phyloP scores from a whole-genome alignment of 2,797 vertebrate species.

The Dallia pectoralis region DNA sequence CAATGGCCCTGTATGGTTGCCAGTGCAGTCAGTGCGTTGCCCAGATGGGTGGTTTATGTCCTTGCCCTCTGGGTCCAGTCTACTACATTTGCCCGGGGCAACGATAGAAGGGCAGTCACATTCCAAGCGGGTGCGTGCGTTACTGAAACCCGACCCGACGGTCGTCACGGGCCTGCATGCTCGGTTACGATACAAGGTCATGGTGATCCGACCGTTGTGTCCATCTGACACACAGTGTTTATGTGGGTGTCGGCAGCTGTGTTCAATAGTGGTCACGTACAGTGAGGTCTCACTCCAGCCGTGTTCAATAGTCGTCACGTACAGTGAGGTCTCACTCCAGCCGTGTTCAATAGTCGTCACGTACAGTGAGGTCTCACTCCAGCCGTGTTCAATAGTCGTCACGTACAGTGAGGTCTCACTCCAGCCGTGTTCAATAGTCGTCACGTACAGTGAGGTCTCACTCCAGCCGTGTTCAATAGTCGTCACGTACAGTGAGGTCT shows the following conservation, averaged over 20 bases:
- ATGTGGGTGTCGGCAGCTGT: not conserved
- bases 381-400: too few species aligned
- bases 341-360: too few species aligned
- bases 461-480: too few species aligned
- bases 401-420: too few species aligned
- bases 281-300: not conserved
- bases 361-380: too few species aligned
- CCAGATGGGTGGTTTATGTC: not conserved
- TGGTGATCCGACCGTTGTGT: constrained; percentile 1
- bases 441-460: too few species aligned
- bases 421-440: too few species aligned
- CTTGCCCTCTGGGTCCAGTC: not conserved
- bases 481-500: too few species aligned
- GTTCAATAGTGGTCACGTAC: not conserved
- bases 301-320: too few species aligned
- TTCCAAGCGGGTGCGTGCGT: not conserved
- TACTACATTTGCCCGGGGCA: not conserved
- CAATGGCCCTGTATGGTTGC: not conserved
- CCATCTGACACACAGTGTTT: not conserved
- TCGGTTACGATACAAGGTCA: not conserved
- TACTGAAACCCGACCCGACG: constrained; percentile 2
- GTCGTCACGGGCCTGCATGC: not conserved
- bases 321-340: too few species aligned
- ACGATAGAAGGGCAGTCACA: not conserved
- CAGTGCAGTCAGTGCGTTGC: not conserved